These are phyloP conservation scores for Coreoperca whiteheadi DNA, from an alignment of 2,113 vertebrate genomes.

Conservation along the genomic window DNA sequence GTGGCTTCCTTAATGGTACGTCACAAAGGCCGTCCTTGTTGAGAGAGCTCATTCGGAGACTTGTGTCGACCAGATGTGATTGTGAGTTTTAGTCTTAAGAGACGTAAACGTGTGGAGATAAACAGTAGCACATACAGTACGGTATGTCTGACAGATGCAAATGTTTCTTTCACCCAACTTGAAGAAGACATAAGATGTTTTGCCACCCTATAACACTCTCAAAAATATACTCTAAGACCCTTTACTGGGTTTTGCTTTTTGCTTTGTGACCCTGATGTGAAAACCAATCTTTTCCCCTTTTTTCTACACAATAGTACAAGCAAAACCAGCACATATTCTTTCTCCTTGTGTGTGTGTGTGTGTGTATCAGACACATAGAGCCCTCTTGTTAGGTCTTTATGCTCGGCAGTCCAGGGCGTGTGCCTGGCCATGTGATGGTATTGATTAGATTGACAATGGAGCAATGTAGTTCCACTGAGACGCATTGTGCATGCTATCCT, in stretches of 20 bases:
- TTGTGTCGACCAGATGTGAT: background rate
- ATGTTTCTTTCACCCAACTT: background rate
- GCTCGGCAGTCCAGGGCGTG: background rate
- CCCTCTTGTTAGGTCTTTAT: slow-evolving; percentile 20
- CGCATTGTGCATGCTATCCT: background rate
- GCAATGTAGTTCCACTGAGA: slow-evolving; percentile 28
- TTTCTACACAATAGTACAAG: background rate
- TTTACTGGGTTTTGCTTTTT: background rate
- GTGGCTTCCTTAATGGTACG: background rate
- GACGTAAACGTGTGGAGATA: background rate
- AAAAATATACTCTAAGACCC: background rate
- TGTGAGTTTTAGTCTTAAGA: background rate
- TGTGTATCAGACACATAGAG: background rate
- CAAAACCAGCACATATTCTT: background rate
- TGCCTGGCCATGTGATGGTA: slow-evolving; percentile 32
- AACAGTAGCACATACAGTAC: background rate
- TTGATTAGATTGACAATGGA: slow-evolving; percentile 51
- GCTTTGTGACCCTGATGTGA: slow-evolving; percentile 6
- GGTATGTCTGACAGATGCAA: background rate
- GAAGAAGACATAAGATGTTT: background rate
- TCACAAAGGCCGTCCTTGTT: background rate
- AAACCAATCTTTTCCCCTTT: background rate
- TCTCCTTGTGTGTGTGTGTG: background rate
- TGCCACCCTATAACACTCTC: background rate
- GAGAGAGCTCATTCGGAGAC: background rate